Percentiles rank a stretch among this genome's conserved stretches.
These are phyloP conservation scores for Excalfactoria chinensis DNA, from an alignment of 2,113 vertebrate genomes.

Conservation along the genomic window DNA sequence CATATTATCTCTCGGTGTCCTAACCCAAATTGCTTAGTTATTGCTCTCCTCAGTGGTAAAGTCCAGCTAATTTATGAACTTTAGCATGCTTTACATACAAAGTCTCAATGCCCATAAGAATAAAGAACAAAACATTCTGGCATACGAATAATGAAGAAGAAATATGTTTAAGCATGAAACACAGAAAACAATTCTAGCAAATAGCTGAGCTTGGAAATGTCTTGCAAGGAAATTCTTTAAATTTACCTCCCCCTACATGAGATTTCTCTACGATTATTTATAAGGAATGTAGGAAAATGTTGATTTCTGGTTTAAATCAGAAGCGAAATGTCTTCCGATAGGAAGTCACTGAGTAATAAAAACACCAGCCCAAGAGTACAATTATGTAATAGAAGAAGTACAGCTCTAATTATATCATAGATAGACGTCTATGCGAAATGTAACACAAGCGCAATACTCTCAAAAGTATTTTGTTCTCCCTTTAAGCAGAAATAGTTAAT, in stretches of 20 bases:
- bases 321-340: not conserved
- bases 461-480: not conserved
- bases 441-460: not conserved
- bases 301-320: not conserved
- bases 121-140: not conserved
- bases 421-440: not conserved
- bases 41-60: not conserved
- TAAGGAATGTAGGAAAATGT: not conserved
- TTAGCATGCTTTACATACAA: not conserved
- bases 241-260: not conserved
- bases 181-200: not conserved
- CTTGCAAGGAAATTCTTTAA: not conserved
- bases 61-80: not conserved
- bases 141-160: not conserved
- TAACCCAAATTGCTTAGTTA: slow-evolving; percentile 14
- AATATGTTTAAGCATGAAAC: not conserved
- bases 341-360: not conserved
- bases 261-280: not conserved
- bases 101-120: not conserved
- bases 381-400: not conserved
- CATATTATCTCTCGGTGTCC: not conserved
- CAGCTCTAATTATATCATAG: not conserved
- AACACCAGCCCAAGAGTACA: not conserved
- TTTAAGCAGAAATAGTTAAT: slow-evolving; percentile 6
- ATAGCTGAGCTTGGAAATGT: not conserved